Evolutionary conservation across 1,140 invertebrate genomes (phyloP).

Genomic region (Tenebrio molitor): DNA sequence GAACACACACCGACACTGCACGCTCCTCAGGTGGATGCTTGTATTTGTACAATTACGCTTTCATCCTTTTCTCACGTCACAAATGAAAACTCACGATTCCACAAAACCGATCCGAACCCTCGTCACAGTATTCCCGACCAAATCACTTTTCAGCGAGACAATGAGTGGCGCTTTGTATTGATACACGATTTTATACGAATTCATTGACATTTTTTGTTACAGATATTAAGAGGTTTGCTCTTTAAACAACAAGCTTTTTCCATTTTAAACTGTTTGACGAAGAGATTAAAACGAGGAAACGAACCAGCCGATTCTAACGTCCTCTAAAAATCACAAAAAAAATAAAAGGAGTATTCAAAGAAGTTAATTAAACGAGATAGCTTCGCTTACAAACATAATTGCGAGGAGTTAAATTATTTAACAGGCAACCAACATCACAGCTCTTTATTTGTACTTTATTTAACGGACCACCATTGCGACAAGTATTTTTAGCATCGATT

Average conservation of each 20-base stretch:
- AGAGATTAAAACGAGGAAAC: background rate
- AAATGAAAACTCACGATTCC: conserved; percentile 9
- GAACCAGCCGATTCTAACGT: background rate
- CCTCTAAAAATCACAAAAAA: background rate
- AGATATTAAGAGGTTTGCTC: conserved; percentile 18
- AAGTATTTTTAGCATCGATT: no score
- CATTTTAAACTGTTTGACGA: conserved; percentile 23
- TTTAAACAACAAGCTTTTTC: conserved; percentile 24
- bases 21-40: conserved; percentile 26
- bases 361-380: no score
- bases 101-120: conserved; percentile 17
- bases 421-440: no score
- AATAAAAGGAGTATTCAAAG: no score
- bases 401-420: no score
- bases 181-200: background rate
- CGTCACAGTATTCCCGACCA: background rate
- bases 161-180: no score
- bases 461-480: no score
- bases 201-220: background rate
- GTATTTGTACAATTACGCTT: conserved; percentile 16
- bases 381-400: no score
- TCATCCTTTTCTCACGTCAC: background rate
- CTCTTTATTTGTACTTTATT: no score
- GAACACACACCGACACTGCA: conserved; percentile 12
- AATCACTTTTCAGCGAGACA: background rate